Percentiles rank a stretch among this genome's conserved stretches.
Evolutionary conservation across 2,888 invertebrate genomes (phyloP).

Genomic region (Himalopsyche tibetana): DNA sequence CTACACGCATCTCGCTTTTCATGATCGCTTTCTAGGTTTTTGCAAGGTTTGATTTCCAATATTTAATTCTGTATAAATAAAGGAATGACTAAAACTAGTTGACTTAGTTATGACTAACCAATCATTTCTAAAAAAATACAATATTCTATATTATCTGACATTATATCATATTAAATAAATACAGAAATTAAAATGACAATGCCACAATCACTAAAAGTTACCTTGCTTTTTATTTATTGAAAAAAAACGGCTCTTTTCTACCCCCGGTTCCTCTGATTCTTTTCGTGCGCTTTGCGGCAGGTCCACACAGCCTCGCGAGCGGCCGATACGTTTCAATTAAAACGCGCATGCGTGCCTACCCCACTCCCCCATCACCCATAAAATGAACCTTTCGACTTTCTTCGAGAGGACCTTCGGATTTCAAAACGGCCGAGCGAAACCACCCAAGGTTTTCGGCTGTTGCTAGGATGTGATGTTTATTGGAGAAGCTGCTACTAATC

Average conservation of each 20-base stretch:
- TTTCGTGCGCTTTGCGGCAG: constrained; percentile 35
- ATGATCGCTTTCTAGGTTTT: too few species aligned
- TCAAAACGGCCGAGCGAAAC: background rate
- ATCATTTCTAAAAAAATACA: too few species aligned
- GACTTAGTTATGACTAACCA: too few species aligned
- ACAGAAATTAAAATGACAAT: too few species aligned
- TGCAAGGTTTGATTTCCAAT: too few species aligned
- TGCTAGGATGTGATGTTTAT: background rate
- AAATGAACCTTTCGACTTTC: constrained; percentile 43
- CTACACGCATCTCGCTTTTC: too few species aligned
- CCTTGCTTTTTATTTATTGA: too few species aligned
- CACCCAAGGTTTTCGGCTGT: background rate
- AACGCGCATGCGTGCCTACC: constrained; percentile 38
- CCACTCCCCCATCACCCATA: constrained; percentile 8
- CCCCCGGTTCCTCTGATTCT: background rate
- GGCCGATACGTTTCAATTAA: constrained; percentile 39
- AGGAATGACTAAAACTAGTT: too few species aligned
- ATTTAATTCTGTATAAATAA: too few species aligned
- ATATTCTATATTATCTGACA: too few species aligned
- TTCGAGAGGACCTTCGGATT: constrained; percentile 15
- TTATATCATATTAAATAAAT: too few species aligned
- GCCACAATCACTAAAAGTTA: background rate
- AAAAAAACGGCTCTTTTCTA: background rate
- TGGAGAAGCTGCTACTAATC: too few species aligned
- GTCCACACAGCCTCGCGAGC: constrained; percentile 25